Conservation (phyloP, 2,113 vertebrate species). For the Lagopus muta region DNA sequence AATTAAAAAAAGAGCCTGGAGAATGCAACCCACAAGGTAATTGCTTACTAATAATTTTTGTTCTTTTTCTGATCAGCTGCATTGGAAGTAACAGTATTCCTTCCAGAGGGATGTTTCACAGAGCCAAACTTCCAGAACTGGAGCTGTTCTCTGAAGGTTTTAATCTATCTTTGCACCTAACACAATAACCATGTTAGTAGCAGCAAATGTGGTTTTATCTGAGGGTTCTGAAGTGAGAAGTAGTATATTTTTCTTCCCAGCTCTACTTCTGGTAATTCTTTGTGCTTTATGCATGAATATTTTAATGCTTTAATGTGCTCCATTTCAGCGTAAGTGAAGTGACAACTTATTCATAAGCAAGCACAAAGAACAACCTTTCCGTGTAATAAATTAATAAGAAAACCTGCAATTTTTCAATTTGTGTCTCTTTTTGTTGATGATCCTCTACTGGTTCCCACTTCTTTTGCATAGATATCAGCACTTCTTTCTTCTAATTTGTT, state of each 20-base stretch:
- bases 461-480: not conserved
- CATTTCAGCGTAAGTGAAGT: not conserved
- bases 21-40: constrained; percentile 80
- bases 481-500: not conserved
- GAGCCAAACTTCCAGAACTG: not conserved
- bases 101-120: not conserved
- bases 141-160: not conserved
- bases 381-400: not conserved
- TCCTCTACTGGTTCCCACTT: not conserved
- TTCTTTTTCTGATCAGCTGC: not conserved
- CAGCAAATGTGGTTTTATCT: not conserved
- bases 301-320: not conserved
- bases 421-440: not conserved
- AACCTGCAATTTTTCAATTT: not conserved
- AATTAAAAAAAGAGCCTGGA: constrained; percentile 63
- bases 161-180: not conserved
- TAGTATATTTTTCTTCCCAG: not conserved
- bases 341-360: not conserved
- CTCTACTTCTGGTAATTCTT: not conserved
- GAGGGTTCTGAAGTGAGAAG: not conserved
- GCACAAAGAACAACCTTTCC: not conserved
- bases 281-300: not conserved
- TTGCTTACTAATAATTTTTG: not conserved
- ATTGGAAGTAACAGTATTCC: not conserved
- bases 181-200: not conserved